These are phyloP conservation scores for Uloborus plumipes DNA, from an alignment of 2,888 invertebrate genomes.

Conservation along the genomic window DNA sequence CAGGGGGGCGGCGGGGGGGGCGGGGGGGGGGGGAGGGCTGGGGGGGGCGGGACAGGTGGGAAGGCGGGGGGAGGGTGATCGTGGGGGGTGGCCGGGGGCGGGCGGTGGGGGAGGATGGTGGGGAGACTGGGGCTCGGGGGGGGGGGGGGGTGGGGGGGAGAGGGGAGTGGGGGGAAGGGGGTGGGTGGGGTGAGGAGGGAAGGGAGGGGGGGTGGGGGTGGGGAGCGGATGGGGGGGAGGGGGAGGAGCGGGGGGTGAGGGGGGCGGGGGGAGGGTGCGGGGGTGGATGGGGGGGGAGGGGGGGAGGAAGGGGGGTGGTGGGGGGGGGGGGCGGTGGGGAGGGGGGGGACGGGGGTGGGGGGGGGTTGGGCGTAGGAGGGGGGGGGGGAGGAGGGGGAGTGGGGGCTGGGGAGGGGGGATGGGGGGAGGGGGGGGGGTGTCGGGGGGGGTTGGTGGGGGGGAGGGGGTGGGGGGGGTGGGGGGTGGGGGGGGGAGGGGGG, in stretches of 20 bases:
- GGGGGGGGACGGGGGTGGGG: too few species aligned
- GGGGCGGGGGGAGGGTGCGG: neutral
- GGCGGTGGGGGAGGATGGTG: neutral
- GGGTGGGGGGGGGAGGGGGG: neutral
- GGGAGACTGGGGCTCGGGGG: neutral
- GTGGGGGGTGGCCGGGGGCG: neutral
- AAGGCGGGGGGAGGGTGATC: neutral
- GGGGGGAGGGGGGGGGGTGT: neutral
- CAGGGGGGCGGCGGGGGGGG: neutral
- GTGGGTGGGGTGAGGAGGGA: neutral
- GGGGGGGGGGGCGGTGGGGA: too few species aligned
- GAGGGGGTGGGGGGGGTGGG: neutral
- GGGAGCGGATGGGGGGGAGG: neutral
- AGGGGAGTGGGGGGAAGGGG: neutral
- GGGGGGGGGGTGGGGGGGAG: neutral
- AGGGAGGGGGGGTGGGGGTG: neutral
- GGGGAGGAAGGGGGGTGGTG: neutral
- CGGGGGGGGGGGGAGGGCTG: neutral
- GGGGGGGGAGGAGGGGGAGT: too few species aligned
- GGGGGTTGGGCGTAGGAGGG: too few species aligned
- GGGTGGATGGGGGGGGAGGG: neutral
- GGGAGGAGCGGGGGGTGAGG: neutral
- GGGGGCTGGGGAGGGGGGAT: neutral
- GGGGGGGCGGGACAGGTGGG: neutral
- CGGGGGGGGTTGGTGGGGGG: neutral